Percentiles rank a stretch among this genome's conserved stretches.
Conservation (phyloP, 2,888 invertebrate genomes). For the Pseudococcus longispinus region DNA sequence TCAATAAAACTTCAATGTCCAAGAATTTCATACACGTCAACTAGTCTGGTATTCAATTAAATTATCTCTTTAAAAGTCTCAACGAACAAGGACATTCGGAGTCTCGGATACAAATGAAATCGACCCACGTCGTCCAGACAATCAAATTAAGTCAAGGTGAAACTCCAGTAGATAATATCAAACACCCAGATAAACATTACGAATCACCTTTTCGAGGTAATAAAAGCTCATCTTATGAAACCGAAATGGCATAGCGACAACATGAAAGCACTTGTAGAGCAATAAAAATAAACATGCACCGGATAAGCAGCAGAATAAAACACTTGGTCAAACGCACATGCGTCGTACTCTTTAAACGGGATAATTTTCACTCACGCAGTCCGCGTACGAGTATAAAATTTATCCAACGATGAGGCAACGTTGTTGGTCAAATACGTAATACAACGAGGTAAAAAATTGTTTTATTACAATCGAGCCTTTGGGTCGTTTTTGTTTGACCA, state of each 20-base stretch:
- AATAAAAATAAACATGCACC: slow-evolving; percentile 2
- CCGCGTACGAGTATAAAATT: slow-evolving; percentile 10
- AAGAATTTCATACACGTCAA: no score
- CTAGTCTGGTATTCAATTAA: no score
- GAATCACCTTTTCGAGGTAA: not conserved
- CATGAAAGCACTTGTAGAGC: not conserved
- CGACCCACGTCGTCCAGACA: not conserved
- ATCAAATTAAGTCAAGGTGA: slow-evolving; percentile 6
- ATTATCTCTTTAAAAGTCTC: no score
- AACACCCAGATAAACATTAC: not conserved
- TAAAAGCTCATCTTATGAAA: slow-evolving; percentile 20
- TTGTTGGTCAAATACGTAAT: not conserved
- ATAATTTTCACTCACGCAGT: slow-evolving; percentile 25
- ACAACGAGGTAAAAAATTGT: slow-evolving; percentile 27
- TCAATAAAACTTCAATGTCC: no score
- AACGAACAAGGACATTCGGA: no score
- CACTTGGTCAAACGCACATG: not conserved
- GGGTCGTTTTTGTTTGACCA: slow-evolving; percentile 36
- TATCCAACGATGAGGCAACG: not conserved
- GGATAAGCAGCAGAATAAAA: not conserved
- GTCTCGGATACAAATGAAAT: no score
- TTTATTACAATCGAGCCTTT: slow-evolving; percentile 32
- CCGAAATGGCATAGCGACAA: not conserved
- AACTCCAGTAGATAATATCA: not conserved
- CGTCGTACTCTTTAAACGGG: not conserved